Evolutionary conservation across 2,113 vertebrate genomes (phyloP), one percentile per base, ranked within the genome.

Genomic region (Varanus komodoensis): DNA sequence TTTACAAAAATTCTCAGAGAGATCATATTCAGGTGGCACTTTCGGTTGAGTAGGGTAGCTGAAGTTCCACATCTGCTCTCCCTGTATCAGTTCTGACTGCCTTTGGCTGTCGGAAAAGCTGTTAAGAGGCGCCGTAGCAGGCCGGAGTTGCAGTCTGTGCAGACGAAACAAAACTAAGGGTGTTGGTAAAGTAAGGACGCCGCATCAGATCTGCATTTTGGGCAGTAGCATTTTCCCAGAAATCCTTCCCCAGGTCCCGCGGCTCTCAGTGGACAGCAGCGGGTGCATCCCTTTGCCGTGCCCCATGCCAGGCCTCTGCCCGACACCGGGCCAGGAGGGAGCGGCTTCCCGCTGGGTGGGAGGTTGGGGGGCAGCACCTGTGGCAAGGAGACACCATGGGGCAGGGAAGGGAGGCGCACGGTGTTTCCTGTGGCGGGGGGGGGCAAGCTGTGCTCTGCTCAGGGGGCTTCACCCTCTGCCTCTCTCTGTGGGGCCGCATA

Each of bases 151-250:
- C 38, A 44, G 38, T 44, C 38, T n/a, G 15, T 29, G 9, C 32
- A 2, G 4, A 29, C 2, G 29, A 3, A 29, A 54, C 71, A 73
- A 73, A 73, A 14, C 32, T n/a, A 73, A 34, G 74, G 77, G 57
- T 86, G 83, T 57, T 61, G 87, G 84, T n/a, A 48, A 17, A 19
- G 34, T 81, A 77, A 89, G 67, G 84, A 12, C 86, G 38, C 64
- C 17, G 75, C 9, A 61, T 52, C 71, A 73, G 73, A 91, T 44
- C 38, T 32, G 19, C 69, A 81, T 77, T 89, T 81, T 87, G 84
- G 84, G 50, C 6, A 0, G 69, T 29, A 71, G 69, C 1, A 29
- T 9, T 3, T 71, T 8, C 17, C 29, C 29, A 29, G 27, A 32
- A 32, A 32, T 3, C 57, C 8, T 9, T 27, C 68, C 27, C 6